Evolutionary conservation across 2,113 vertebrate genomes (phyloP).

Genomic region (Butastur rufipennis): DNA sequence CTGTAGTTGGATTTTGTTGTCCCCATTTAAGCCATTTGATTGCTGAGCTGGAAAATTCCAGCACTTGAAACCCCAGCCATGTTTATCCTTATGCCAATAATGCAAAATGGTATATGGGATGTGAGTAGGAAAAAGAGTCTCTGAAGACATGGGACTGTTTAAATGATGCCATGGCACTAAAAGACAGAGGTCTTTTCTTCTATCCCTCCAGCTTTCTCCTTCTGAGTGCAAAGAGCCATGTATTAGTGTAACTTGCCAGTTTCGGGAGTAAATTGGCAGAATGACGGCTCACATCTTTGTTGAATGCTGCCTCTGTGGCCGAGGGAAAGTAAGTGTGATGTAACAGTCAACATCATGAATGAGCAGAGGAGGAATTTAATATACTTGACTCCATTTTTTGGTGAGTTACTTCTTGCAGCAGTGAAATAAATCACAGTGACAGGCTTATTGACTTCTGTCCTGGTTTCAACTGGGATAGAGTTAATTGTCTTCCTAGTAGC

Average conservation of each 20-base stretch:
- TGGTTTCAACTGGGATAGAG: too few species aligned
- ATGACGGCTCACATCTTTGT: neutral
- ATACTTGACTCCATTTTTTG: neutral
- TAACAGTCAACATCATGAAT: neutral
- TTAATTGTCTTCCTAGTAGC: too few species aligned
- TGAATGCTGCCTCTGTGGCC: neutral
- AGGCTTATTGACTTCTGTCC: neutral
- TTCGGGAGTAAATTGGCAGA: neutral
- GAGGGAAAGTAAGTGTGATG: neutral
- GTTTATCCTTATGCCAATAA: neutral
- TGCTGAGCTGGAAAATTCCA: neutral
- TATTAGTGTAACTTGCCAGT: neutral
- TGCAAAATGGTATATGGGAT: neutral
- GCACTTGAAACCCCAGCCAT: neutral
- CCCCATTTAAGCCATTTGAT: neutral
- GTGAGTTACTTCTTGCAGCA: neutral
- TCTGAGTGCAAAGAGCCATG: neutral
- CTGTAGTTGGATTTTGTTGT: neutral
- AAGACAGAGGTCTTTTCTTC: neutral
- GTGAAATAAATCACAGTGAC: neutral
- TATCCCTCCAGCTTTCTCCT: neutral
- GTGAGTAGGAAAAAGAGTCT: neutral
- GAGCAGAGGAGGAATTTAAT: neutral
- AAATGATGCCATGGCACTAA: neutral
- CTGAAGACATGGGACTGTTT: neutral